Percentiles rank a stretch among this genome's conserved stretches.
Evolutionary conservation across 2,888 invertebrate genomes (phyloP).

Genomic region (Eupsilia transversa): DNA sequence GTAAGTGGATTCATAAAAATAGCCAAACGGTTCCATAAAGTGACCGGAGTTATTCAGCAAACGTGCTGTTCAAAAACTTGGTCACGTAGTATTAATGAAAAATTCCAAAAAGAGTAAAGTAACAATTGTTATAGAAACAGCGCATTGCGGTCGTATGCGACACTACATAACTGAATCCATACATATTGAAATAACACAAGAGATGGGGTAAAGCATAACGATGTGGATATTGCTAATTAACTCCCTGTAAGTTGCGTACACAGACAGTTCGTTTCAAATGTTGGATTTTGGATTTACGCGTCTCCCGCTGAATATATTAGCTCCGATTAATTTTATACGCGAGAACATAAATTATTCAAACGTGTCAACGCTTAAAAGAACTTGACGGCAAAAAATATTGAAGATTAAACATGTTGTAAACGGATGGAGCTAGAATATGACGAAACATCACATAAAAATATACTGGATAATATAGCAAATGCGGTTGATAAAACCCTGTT

Average conservation of each 20-base stretch:
- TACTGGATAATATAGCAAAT: conserved; percentile 14
- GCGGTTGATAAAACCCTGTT: conserved; percentile 39
- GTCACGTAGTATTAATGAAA: conserved; percentile 64
- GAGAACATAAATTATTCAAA: conserved; percentile 21
- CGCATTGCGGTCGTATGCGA: conserved; percentile 80
- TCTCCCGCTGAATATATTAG: conserved; percentile 27
- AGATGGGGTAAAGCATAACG: conserved; percentile 10
- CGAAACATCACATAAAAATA: conserved; percentile 4
- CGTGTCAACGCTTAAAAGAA: conserved; percentile 21
- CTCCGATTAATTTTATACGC: conserved; percentile 28
- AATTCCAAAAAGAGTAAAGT: conserved; percentile 55
- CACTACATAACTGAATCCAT: conserved; percentile 60
- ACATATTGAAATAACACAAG: conserved; percentile 39
- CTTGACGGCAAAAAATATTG: conserved; percentile 20
- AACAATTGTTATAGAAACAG: conserved; percentile 65
- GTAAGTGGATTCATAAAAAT: conserved; percentile 52
- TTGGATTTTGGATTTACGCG: conserved; percentile 36
- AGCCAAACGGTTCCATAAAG: conserved; percentile 54
- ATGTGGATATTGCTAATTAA: conserved; percentile 53
- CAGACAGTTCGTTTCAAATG: conserved; percentile 37
- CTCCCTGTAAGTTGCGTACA: conserved; percentile 36
- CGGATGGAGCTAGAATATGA: conserved; percentile 4
- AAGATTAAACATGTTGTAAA: conserved; percentile 2
- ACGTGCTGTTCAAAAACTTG: conserved; percentile 50
- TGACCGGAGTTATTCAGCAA: conserved; percentile 61